Evolutionary conservation across 2,113 vertebrate species (phyloP).

Genomic region (Butastur rufipennis): DNA sequence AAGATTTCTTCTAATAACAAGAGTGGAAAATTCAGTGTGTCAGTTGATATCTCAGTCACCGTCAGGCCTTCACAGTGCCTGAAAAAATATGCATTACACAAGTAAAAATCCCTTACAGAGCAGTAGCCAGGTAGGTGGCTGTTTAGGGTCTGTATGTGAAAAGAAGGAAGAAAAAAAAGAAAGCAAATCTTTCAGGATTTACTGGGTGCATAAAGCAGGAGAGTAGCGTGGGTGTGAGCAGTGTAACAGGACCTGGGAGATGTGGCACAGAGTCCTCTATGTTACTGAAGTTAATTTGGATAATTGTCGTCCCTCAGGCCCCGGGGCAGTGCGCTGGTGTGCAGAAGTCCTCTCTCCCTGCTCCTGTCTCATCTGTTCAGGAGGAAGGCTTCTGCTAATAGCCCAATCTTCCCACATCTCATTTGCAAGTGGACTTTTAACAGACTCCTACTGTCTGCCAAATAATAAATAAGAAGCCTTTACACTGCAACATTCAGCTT

Average conservation of each 20-base stretch:
- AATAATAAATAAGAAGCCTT: neutral
- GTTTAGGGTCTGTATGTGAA: neutral
- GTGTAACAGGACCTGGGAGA: neutral
- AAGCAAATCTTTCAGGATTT: neutral
- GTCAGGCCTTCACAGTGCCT: neutral
- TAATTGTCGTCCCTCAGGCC: neutral
- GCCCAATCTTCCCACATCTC: neutral
- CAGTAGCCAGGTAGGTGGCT: neutral
- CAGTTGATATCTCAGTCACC: neutral
- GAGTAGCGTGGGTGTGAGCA: neutral
- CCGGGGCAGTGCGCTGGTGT: rapidly evolving
- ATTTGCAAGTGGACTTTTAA: neutral
- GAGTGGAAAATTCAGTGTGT: neutral
- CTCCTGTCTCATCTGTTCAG: neutral
- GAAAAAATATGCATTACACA: neutral
- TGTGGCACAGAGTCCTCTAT: neutral
- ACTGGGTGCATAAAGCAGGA: neutral
- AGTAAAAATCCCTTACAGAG: neutral
- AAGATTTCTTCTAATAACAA: neutral
- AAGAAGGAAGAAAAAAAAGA: neutral
- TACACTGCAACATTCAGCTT: neutral
- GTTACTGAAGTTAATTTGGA: neutral
- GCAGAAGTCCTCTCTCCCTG: neutral
- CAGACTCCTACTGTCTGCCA: neutral
- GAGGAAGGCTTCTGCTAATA: neutral